These are phyloP conservation scores for Trisateles emortualis DNA, from an alignment of 2,888 invertebrate species.

Conservation along the genomic window DNA sequence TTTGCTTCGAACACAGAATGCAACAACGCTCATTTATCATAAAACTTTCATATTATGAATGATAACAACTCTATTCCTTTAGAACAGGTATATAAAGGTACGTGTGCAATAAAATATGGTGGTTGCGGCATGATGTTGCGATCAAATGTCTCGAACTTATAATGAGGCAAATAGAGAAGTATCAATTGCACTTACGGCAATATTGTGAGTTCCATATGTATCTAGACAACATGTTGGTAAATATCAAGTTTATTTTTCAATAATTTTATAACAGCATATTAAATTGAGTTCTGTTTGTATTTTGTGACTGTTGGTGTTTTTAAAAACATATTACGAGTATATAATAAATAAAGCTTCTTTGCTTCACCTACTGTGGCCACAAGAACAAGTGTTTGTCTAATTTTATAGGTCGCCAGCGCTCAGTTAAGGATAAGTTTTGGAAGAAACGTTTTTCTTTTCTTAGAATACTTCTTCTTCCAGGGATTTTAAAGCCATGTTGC, in stretches of 20 bases:
- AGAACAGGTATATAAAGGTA: conserved; percentile 44
- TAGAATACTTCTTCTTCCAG: no score
- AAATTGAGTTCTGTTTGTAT: neutral
- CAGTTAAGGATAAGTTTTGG: no score
- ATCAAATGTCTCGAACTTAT: conserved; percentile 59
- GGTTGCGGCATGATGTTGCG: conserved; percentile 28
- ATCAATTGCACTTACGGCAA: conserved; percentile 47
- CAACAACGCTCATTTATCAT: conserved; percentile 73
- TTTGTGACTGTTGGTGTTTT: neutral
- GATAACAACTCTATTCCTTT: conserved; percentile 70
- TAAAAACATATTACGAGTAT: no score
- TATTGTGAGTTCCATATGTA: conserved; percentile 14
- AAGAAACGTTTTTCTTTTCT: no score
- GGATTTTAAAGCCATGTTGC: no score
- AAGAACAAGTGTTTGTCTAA: no score
- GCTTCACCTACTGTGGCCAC: no score
- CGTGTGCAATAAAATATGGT: conserved; percentile 20
- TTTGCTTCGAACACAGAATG: conserved; percentile 65
- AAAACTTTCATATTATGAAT: conserved; percentile 71
- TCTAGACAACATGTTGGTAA: neutral
- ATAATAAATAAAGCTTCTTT: no score
- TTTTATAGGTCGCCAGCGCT: no score
- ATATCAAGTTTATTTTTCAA: neutral
- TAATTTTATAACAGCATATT: neutral
- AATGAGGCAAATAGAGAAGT: conserved; percentile 61